Conservation (phyloP, 1,140 invertebrate genomes). For the Gryon sp. region DNA sequence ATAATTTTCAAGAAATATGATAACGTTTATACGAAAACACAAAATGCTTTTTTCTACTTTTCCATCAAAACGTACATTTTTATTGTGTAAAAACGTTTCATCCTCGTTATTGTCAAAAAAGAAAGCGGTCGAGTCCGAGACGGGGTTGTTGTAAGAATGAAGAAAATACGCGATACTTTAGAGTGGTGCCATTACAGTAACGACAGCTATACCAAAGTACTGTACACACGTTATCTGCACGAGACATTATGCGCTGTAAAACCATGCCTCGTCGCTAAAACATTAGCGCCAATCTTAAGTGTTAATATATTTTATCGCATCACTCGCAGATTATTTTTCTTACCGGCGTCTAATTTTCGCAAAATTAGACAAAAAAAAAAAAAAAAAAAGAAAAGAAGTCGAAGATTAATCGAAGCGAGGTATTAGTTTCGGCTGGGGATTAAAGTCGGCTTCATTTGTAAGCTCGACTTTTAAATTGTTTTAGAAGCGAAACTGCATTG, state of each 20-base stretch:
- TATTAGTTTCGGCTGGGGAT: conserved; percentile 24
- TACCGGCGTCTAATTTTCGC: conserved; percentile 13
- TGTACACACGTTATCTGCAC: conserved; percentile 29
- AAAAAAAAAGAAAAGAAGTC: too few species aligned
- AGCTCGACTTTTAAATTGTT: conserved; percentile 29
- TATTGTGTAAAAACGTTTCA: conserved; percentile 9
- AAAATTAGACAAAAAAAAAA: too few species aligned
- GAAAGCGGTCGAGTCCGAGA: conserved; percentile 1
- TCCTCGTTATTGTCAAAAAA: conserved; percentile 9
- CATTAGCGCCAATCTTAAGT: conserved; percentile 38
- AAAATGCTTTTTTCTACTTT: neutral
- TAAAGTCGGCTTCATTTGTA: conserved; percentile 16
- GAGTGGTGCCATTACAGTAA: conserved; percentile 27
- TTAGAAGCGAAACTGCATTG: too few species aligned
- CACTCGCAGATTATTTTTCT: conserved; percentile 44
- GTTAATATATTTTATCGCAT: conserved; percentile 44
- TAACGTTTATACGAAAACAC: too few species aligned
- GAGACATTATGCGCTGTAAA: conserved; percentile 21
- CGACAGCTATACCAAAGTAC: conserved; percentile 12
- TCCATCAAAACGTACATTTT: neutral
- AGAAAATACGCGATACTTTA: conserved; percentile 9
- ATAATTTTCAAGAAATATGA: too few species aligned
- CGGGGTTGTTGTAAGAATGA: conserved; percentile 25
- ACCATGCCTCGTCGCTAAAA: neutral
- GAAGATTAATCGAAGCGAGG: conserved; percentile 20